phyloP scores from a whole-genome alignment of 2,888 invertebrate genomes.

The Netelia fuscicornis region DNA sequence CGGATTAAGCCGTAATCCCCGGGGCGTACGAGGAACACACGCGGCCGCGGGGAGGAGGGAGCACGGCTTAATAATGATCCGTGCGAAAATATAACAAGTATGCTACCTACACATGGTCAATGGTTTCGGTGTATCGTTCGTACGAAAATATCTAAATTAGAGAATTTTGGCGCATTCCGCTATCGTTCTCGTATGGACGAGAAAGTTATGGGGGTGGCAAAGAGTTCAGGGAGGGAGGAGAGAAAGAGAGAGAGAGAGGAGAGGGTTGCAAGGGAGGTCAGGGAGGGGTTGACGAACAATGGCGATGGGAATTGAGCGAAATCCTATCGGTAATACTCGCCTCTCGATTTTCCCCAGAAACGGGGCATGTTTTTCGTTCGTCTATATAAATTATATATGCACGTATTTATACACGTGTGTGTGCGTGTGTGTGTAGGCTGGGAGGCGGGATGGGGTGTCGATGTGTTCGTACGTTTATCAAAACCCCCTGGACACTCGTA shows the following conservation, averaged over 20 bases:
- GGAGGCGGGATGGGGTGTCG: no score
- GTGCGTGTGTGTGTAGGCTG: no score
- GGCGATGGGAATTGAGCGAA: conserved; percentile 34
- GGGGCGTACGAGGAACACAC: conserved; percentile 64
- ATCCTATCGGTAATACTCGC: conserved; percentile 10
- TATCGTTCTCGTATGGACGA: conserved; percentile 6
- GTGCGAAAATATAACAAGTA: conserved; percentile 77
- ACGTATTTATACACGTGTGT: neutral
- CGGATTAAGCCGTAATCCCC: conserved; percentile 79
- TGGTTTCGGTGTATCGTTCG: conserved; percentile 46
- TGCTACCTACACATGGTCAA: conserved; percentile 1
- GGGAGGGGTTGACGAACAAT: neutral
- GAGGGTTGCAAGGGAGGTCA: neutral
- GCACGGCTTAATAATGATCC: conserved; percentile 78
- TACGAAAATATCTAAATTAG: conserved; percentile 76
- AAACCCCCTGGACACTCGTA: conserved; percentile 15
- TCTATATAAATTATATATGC: conserved; percentile 10
- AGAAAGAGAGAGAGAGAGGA: no score
- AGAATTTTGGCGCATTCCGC: conserved; percentile 63
- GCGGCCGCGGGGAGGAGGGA: conserved; percentile 54
- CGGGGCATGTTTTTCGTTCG: neutral
- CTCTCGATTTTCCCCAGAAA: conserved; percentile 4
- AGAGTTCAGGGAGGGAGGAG: neutral
- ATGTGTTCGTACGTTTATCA: neutral
- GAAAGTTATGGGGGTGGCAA: neutral